Evolutionary conservation across 2,113 vertebrate genomes (phyloP).

Genomic region (Siniperca knerii): DNA sequence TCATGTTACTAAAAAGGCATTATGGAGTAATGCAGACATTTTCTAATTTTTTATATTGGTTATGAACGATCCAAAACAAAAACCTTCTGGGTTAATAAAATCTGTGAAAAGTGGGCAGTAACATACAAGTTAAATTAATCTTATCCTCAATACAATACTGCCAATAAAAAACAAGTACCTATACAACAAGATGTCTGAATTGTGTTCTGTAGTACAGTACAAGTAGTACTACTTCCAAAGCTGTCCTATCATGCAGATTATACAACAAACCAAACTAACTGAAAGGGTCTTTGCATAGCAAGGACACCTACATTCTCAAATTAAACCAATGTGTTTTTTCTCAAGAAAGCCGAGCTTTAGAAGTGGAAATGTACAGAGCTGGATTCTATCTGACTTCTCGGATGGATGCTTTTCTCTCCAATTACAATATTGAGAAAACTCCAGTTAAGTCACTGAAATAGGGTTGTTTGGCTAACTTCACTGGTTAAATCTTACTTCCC

Average conservation of each 20-base stretch:
- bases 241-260: background rate
- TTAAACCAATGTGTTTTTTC: background rate
- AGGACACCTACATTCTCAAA: background rate
- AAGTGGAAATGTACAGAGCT: background rate
- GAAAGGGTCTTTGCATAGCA: background rate
- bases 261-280: background rate
- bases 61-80: background rate
- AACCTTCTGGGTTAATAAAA: background rate
- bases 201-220: background rate
- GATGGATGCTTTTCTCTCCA: background rate
- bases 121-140: background rate
- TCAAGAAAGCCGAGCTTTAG: background rate
- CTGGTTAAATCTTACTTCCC: background rate
- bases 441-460: background rate
- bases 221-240: too few relatives aligned
- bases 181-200: background rate
- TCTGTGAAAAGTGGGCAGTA: constrained; percentile 1
- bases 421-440: background rate
- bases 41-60: background rate
- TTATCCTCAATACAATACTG: background rate
- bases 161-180: background rate
- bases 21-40: background rate
- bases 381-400: background rate
- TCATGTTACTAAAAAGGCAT: background rate
- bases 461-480: background rate